Conservation (phyloP, 2,797 vertebrate species). For the Phrynocephalus forsythii region DNA sequence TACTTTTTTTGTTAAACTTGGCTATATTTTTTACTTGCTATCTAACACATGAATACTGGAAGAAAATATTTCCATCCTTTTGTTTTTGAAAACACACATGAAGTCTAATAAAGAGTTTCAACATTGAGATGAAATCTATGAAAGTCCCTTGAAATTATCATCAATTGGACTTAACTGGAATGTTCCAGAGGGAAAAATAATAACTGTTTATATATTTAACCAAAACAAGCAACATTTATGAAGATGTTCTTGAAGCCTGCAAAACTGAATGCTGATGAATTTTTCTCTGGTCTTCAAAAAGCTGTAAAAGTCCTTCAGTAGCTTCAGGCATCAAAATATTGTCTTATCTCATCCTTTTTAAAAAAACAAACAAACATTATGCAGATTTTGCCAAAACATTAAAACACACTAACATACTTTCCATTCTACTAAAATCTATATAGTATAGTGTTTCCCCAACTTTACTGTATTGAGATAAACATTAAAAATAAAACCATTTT, state of each 20-base stretch:
- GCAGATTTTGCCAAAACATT: conserved; percentile 77
- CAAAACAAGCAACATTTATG: conserved; percentile 69
- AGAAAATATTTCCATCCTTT: conserved; percentile 75
- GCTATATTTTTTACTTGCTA: conserved; percentile 74
- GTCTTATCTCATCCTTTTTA: conserved; percentile 62
- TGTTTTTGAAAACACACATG: conserved; percentile 55
- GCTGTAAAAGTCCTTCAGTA: conserved; percentile 71
- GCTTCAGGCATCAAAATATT: conserved; percentile 62
- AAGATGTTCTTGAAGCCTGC: conserved; percentile 74
- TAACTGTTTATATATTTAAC: conserved; percentile 77
- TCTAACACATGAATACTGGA: conserved; percentile 76
- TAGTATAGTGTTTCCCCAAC: conserved; percentile 75
- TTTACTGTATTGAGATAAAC: conserved; percentile 79
- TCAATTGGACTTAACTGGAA: conserved; percentile 79
- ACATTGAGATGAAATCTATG: conserved; percentile 76
- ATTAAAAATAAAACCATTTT: conserved; percentile 82
- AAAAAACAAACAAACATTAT: conserved; percentile 73
- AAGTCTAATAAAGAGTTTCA: conserved; percentile 66
- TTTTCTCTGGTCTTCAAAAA: conserved; percentile 64
- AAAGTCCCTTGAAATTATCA: conserved; percentile 71
- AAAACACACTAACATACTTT: conserved; percentile 79
- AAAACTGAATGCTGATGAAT: conserved; percentile 65
- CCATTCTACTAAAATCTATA: conserved; percentile 79
- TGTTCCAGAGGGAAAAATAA: conserved; percentile 77
- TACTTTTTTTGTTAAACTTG: conserved; percentile 68